A percentile compares a stretch with the other conserved stretches of the same genome.
Conservation (phyloP, 2,888 invertebrate genomes). For the Papilio protenor region DNA sequence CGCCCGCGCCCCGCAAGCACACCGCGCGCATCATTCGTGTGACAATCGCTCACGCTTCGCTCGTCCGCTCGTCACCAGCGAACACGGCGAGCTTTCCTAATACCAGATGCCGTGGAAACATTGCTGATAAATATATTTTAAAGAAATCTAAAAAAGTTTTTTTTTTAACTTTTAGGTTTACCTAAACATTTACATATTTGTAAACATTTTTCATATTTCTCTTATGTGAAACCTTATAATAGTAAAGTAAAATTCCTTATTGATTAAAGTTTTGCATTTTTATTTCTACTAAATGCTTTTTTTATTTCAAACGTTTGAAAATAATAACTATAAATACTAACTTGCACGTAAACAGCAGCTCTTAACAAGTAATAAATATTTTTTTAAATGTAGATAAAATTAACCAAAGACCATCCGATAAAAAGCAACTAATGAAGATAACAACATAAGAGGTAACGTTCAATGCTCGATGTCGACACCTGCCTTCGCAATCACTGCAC, state of each 20-base stretch:
- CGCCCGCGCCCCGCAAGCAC: constrained; percentile 61
- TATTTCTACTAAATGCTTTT: no score
- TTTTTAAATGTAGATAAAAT: neutral
- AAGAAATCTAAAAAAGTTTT: neutral
- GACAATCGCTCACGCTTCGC: constrained; percentile 75
- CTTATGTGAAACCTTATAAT: no score
- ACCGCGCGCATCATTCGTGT: constrained; percentile 80
- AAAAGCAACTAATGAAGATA: neutral
- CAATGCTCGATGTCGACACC: constrained; percentile 64
- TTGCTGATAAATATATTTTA: neutral
- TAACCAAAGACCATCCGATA: neutral
- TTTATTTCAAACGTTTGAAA: no score
- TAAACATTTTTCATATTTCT: no score
- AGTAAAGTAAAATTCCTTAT: no score
- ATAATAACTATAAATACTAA: no score
- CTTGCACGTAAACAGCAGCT: no score
- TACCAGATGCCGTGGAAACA: constrained; percentile 19
- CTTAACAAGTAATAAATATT: neutral
- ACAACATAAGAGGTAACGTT: constrained; percentile 5
- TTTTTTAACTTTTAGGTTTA: neutral
- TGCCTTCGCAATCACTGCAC: constrained; percentile 79
- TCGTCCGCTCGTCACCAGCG: constrained; percentile 51
- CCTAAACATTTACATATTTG: neutral
- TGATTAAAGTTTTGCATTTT: no score
- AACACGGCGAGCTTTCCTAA: constrained; percentile 37